Conservation (phyloP, 2,797 vertebrate genomes). For the Odontamblyopus rebecca region DNA sequence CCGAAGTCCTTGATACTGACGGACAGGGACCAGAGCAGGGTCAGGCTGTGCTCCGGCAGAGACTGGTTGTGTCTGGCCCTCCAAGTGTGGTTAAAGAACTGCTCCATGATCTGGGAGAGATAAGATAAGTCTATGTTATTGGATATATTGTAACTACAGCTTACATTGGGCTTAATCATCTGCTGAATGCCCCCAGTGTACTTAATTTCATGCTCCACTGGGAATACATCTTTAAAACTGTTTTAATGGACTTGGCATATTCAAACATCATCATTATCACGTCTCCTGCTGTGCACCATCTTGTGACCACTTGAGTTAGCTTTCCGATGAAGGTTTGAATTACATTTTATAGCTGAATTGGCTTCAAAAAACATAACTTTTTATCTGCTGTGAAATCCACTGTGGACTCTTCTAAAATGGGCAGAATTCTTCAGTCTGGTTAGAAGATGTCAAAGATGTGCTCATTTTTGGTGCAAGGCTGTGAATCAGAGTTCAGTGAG, state of each 20-base stretch:
- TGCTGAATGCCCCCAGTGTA: too few species aligned
- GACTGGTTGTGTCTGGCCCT: conserved; percentile 73
- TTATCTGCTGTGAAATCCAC: not conserved
- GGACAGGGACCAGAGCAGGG: conserved; percentile 79
- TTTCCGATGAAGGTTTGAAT: not conserved
- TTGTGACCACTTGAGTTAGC: not conserved
- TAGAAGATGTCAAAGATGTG: not conserved
- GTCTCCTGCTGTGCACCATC: too few species aligned
- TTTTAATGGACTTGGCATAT: too few species aligned
- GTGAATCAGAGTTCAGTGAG: conserved; percentile 21
- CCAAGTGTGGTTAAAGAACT: conserved; percentile 82
- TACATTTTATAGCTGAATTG: not conserved
- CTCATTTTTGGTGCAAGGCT: conserved; percentile 8
- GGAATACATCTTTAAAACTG: too few species aligned
- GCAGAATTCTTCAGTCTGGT: not conserved
- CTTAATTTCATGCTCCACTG: too few species aligned
- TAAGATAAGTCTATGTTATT: not conserved
- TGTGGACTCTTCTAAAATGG: not conserved
- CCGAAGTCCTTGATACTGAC: conserved; percentile 84
- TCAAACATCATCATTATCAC: too few species aligned
- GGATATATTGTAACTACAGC: too few species aligned
- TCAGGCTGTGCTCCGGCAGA: conserved; percentile 76
- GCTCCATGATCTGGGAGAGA: conserved; percentile 72
- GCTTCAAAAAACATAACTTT: not conserved
- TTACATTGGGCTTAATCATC: too few species aligned